phyloP scores from a whole-genome alignment of 2,888 invertebrate genomes.

The Folsomia manolachei region DNA sequence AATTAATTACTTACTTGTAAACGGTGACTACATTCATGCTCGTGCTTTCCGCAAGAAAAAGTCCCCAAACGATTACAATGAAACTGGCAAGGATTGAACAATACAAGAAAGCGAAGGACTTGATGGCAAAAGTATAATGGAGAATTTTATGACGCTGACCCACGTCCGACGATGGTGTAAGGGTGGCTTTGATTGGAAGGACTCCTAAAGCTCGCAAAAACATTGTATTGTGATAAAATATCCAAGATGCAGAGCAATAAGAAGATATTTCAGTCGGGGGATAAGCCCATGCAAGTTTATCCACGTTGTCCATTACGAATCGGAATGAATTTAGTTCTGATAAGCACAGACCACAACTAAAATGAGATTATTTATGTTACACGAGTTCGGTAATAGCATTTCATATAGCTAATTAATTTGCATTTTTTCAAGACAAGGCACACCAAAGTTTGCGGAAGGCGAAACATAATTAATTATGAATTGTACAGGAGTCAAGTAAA shows the following conservation, averaged over 20 bases:
- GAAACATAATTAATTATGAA: no score
- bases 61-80: neutral
- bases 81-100: neutral
- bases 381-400: no score
- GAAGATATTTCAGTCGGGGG: neutral
- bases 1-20: neutral
- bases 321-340: no score
- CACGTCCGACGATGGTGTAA: neutral
- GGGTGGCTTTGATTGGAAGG: neutral
- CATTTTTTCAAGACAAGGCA: no score
- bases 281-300: neutral
- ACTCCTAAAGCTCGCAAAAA: neutral
- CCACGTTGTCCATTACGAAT: neutral
- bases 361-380: no score
- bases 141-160: neutral
- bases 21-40: neutral
- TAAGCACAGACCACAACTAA: no score
- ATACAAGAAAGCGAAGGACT: neutral
- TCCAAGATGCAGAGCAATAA: neutral
- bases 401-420: no score
- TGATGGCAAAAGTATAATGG: neutral
- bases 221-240: neutral
- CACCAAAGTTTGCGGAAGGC: no score
- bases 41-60: neutral
- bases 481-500: no score